phyloP scores from a whole-genome alignment of 2,113 vertebrate genomes.

The Cervus canadensis region DNA sequence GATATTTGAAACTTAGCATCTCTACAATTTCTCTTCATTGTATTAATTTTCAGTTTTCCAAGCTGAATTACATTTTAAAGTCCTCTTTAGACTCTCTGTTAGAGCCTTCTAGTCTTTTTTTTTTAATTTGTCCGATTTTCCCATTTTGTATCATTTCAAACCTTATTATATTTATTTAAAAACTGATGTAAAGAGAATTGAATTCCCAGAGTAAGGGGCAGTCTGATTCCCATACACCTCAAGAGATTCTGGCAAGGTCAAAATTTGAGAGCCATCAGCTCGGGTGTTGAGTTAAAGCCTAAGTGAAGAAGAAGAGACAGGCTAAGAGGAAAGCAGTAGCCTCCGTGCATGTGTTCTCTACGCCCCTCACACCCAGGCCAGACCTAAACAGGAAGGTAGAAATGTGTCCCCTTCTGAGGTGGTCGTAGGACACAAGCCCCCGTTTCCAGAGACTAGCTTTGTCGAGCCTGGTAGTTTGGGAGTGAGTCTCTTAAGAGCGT shows the following conservation, averaged over 20 bases:
- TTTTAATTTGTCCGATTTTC: neutral
- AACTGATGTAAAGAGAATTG: slow-evolving; percentile 26
- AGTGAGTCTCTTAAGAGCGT: neutral
- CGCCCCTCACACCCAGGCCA: neutral
- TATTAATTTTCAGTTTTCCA: slow-evolving; percentile 52
- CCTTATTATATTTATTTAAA: slow-evolving; percentile 43
- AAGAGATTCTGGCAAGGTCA: neutral
- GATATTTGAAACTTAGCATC: slow-evolving; percentile 48
- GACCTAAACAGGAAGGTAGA: neutral
- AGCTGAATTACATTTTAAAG: slow-evolving; percentile 31
- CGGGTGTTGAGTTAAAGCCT: neutral
- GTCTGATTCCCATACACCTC: neutral
- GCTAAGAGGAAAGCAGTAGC: neutral
- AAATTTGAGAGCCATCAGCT: neutral
- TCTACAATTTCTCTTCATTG: slow-evolving; percentile 51
- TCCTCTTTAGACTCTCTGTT: neutral
- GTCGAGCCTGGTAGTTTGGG: neutral
- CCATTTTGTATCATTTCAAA: slow-evolving; percentile 51
- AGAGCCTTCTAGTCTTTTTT: neutral
- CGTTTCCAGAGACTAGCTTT: neutral
- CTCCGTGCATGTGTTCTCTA: neutral
- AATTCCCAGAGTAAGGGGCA: neutral
- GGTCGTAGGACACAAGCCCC: neutral
- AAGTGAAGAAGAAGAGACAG: neutral
- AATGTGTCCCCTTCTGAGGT: neutral